Evolutionary conservation across 1,140 invertebrate species (phyloP).

Genomic region (Muscidifurax raptorellus): DNA sequence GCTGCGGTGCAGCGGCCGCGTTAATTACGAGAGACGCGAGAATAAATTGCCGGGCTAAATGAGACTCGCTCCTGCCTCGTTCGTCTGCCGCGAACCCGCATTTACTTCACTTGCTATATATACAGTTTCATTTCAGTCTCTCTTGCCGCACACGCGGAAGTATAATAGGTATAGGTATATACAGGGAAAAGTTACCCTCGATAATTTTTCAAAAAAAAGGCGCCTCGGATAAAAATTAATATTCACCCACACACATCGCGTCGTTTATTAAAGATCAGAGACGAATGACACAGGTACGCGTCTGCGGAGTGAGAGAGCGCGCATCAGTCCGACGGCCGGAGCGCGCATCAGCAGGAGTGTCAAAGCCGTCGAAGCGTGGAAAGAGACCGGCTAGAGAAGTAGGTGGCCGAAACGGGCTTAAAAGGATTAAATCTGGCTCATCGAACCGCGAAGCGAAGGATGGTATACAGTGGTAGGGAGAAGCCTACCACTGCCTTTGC

Average conservation of each 20-base stretch:
- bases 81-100: not conserved
- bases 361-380: constrained; percentile 25
- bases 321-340: not conserved
- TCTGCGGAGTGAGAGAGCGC: not conserved
- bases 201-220: too few species aligned
- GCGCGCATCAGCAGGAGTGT: constrained; percentile 5
- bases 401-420: constrained; percentile 53
- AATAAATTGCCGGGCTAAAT: constrained; percentile 71
- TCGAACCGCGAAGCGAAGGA: constrained; percentile 64
- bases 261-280: not conserved
- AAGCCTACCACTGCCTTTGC: constrained; percentile 63
- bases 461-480: constrained; percentile 46
- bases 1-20: constrained; percentile 49
- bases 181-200: too few species aligned
- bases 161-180: not conserved
- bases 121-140: not conserved
- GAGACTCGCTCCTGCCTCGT: constrained; percentile 53
- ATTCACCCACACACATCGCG: too few species aligned
- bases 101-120: constrained; percentile 1
- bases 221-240: not conserved
- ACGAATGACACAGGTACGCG: not conserved
- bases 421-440: constrained; percentile 68
- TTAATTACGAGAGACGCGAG: constrained; percentile 73
- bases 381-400: constrained; percentile 8
- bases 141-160: not conserved